Base-by-base conservation (phyloP, 2,797 vertebrate genomes). In the Mastacembelus armatus region DNA sequence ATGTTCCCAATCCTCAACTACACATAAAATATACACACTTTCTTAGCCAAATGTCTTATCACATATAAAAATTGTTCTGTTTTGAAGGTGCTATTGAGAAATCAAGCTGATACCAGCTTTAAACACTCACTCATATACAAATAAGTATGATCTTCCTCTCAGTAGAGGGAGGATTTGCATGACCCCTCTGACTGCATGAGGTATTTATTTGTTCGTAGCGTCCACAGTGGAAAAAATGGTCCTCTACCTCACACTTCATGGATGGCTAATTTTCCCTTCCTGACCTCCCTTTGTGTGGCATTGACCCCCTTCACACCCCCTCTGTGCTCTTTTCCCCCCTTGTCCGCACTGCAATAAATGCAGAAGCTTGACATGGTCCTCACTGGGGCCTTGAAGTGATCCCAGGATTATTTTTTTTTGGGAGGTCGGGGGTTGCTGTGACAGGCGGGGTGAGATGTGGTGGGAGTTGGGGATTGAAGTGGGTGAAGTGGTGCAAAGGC, bases 251-350 rank as follows among this genome's bases (percentile, higher is more conserved):
- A 94, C 82, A 81, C 94, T 95, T 96, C 95, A 96, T 91, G 95
- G 95, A 93, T 95, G 91, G 93, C 95, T 96, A 96, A 96, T 96
- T 96, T 95, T 93, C 92, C 92, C 94, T 90, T 91, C 86, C 85
- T 95, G 96, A 96, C 96, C 96, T 92, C 74, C 92, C 93, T 92
- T 96, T 97, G 95, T 97, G 86, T 57, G 78, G 56, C 79, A 80
- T 63, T 94, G 95, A 96, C 95, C 96, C 85, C 93, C 90, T 76
- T 93, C 69, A 91, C 92, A 18, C n/a, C n/a, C 73, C 70, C 58
- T 85, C 79, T 73, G 56, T 81, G 78, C 88, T 84, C 80, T 77
- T 19, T 32, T 48, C 79, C 88, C 85, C 81, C 92, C n/a, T n/a
- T 5, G 47, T 71, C 73, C 77, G n/a, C 92, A 90, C 54, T 45